Base-by-base conservation (phyloP, 2,113 vertebrate species). In the Vulpes vulpes region DNA sequence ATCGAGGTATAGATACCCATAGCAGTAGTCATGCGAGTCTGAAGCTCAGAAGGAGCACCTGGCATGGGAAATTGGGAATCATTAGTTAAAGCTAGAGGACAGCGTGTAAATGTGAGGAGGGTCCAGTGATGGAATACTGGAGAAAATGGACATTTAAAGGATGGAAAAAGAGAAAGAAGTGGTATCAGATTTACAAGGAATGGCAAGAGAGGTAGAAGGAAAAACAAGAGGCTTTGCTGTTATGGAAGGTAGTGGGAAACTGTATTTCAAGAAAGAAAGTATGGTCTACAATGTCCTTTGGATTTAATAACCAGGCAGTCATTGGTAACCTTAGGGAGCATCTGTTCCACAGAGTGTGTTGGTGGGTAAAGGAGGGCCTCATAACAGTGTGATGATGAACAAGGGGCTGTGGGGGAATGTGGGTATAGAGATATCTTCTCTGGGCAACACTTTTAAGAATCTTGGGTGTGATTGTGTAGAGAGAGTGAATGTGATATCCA, bases 121-220 rank as follows among this genome's bases (percentile, higher is more conserved):
- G 2, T 43, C 14, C 19, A 35, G 0, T 81, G 76, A 49, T 78
- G 43, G 71, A 62, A 23, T 23, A 80, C 43, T 85, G 25, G 60
- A 79, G 78, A 85, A 92, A 76, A n/a, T 59, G 19, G 53, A 43
- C 76, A 17, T 83, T 97, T 92, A 81, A 87, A 43, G 78, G 71
- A 35, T 85, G 12, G 62, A 82, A 88, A 67, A 69, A 73, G 27
- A 15, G 35, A 91, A 55, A 76, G 73, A 59, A 89, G 69, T 51
- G 43, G 30, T 16, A 65, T 57, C 27, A 85, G 49, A 65, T 80
- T 85, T 78, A 71, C 2, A 55, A 69, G 35, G 43, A 27, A 8
- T 73, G 57, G 30, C 38, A 94, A 65, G 84, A 86, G 25, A 86
- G 23, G 16, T 65, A 80, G 59, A 59, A 76, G 60, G 30, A 53